phyloP scores from a whole-genome alignment of 2,888 invertebrate genomes.

The Macaria liturata region DNA sequence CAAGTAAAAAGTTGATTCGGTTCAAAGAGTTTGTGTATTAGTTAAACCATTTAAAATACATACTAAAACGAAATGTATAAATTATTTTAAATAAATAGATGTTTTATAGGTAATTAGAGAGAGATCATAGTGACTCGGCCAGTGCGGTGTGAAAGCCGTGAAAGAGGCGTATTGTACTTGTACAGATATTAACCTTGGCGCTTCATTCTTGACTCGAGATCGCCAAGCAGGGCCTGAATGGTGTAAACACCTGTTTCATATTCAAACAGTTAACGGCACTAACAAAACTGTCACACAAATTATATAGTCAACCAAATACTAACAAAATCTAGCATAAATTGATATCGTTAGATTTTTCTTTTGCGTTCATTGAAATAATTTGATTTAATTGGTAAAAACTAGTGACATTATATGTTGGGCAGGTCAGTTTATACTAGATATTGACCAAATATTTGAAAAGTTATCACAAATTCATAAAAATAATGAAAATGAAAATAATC shows the following conservation, averaged over 20 bases:
- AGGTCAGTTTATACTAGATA: conserved; percentile 6
- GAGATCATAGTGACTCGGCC: conserved; percentile 53
- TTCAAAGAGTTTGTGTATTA: no score
- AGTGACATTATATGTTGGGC: no score
- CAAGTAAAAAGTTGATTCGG: no score
- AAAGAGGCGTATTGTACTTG: conserved; percentile 34
- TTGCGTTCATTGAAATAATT: no score
- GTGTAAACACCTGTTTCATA: conserved; percentile 81
- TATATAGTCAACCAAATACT: conserved; percentile 11
- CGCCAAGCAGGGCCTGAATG: conserved; percentile 80
- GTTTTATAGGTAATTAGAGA: background rate
- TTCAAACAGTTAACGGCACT: conserved; percentile 76
- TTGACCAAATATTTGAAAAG: background rate
- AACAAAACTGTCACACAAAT: conserved; percentile 44
- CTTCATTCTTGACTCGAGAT: conserved; percentile 79
- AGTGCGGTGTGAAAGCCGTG: conserved; percentile 67
- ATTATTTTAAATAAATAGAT: no score
- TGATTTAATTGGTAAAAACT: no score
- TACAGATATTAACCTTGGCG: conserved; percentile 67
- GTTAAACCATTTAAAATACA: no score
- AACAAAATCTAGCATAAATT: conserved; percentile 6
- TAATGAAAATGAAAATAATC: background rate
- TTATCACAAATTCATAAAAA: no score
- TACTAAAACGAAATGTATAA: no score
- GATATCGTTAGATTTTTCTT: background rate